Evolutionary conservation across 2,797 vertebrate genomes (phyloP), one percentile per base, ranked within the genome.

Genomic region (Echeneis naucrates): DNA sequence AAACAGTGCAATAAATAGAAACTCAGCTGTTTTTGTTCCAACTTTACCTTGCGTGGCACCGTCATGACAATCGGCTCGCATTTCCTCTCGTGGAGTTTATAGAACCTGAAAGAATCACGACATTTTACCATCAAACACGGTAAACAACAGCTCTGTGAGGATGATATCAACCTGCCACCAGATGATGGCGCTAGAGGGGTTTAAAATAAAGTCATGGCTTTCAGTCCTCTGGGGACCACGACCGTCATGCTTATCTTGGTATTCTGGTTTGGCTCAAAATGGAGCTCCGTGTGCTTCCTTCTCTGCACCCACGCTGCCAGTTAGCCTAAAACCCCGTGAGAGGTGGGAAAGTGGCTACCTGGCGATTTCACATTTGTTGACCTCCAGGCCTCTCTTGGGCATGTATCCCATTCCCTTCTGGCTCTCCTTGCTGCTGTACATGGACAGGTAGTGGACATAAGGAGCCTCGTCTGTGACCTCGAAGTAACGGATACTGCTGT

Each of bases 321-420:
- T 14, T 4, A 4, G n/a, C 8, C 8, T 21, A 42, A 42, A 71
- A 60, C 14, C 17, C 26, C 8, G 24, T 24, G 30, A 66, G 26
- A 44, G 10, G 6, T 9, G 33, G 3, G 21, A 33, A 47, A 26
- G 4, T 74, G 6, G 5, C 12, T 73, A 97, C 96, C 96, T 96
- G 88, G 96, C 95, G 0, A 98, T 97, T 92, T 98, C 97, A 79
- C 97, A 98, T 86, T 98, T 98, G 92, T 95, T 97, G 93, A 98
- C 91, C 72, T 98, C 97, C 88, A 98, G 93, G 51, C 97, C 97
- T 27, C 97, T 95, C 83, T 98, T 98, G 68, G 96, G 95, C 97
- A 98, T 98, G 92, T 95, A 98, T 0, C 96, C 96, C 92, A 97
- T 95, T 33, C 97, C 97, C 69, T 96, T 96, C 91, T 97, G 96